A percentile compares a stretch with the other conserved stretches of the same genome.
Evolutionary conservation across 1,140 invertebrate species (phyloP).

Genomic region (Protaetia brevitarsis): DNA sequence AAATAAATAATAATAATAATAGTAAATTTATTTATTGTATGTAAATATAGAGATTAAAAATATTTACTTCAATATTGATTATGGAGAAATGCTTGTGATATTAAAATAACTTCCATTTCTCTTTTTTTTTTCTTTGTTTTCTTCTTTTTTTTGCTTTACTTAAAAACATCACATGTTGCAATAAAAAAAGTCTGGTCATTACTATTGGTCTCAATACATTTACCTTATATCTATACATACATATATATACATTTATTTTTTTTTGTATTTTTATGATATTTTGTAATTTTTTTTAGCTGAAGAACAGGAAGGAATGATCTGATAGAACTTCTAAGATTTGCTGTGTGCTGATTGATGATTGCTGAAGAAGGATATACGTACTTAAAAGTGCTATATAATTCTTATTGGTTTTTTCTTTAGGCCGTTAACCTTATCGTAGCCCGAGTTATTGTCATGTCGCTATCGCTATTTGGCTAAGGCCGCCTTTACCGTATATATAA

Average conservation of each 20-base stretch:
- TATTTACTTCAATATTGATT: slow-evolving; percentile 27
- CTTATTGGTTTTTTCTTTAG: not conserved
- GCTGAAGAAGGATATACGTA: not conserved
- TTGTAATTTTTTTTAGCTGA: slow-evolving; percentile 23
- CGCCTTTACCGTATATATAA: not conserved
- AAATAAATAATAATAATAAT: not conserved
- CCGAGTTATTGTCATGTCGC: slow-evolving; percentile 28
- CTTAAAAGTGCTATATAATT: not conserved
- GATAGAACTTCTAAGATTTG: slow-evolving; percentile 26
- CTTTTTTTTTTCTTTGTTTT: not conserved
- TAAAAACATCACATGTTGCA: slow-evolving; percentile 29
- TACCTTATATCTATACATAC: slow-evolving; percentile 1
- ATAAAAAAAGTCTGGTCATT: slow-evolving; percentile 12
- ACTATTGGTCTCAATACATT: slow-evolving; percentile 26
- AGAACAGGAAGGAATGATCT: slow-evolving; percentile 32
- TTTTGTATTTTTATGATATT: no score
- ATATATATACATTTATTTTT: no score
- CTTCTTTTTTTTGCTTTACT: not conserved
- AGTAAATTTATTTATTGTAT: not conserved
- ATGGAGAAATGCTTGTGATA: slow-evolving; percentile 32
- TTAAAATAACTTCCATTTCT: slow-evolving; percentile 30
- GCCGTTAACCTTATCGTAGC: slow-evolving; percentile 9
- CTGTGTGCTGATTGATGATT: slow-evolving; percentile 15
- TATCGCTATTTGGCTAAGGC: slow-evolving; percentile 13
- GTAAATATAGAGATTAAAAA: not conserved